A percentile compares a stretch with the other conserved stretches of the same genome.
Conservation (phyloP, 2,113 vertebrate species). For the Engystomops pustulosus region DNA sequence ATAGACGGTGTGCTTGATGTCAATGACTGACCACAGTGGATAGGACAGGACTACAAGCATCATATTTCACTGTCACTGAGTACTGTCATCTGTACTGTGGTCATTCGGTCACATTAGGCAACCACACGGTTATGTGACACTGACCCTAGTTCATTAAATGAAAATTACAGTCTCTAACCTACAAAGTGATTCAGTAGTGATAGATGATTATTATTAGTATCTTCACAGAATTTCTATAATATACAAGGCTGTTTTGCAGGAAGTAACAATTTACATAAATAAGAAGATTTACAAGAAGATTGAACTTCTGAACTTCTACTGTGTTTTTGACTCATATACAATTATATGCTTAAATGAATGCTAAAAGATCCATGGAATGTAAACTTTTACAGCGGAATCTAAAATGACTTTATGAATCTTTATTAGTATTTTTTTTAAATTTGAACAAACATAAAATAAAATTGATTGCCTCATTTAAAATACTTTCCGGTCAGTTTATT, state of each 20-base stretch:
- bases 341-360: not conserved
- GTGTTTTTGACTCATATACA: not conserved
- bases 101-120: too few relatives aligned
- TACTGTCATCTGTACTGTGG: too few relatives aligned
- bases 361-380: slow-evolving; percentile 9
- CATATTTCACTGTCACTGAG: too few relatives aligned
- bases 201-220: not conserved
- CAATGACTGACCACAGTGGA: too few relatives aligned
- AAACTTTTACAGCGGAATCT: slow-evolving; percentile 31
- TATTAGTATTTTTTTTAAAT: too few relatives aligned
- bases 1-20: too few relatives aligned
- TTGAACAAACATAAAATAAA: too few relatives aligned
- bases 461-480: too few relatives aligned
- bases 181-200: not conserved
- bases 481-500: too few relatives aligned
- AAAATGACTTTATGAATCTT: too few relatives aligned
- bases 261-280: slow-evolving; percentile 21
- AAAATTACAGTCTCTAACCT: not conserved
- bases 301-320: slow-evolving; percentile 30
- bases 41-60: too few relatives aligned
- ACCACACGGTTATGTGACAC: too few relatives aligned
- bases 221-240: not conserved
- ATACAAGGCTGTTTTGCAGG: slow-evolving; percentile 7
- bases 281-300: not conserved
- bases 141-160: not conserved